phyloP scores from a whole-genome alignment of 2,113 vertebrate genomes.

The Tyrannus savana region DNA sequence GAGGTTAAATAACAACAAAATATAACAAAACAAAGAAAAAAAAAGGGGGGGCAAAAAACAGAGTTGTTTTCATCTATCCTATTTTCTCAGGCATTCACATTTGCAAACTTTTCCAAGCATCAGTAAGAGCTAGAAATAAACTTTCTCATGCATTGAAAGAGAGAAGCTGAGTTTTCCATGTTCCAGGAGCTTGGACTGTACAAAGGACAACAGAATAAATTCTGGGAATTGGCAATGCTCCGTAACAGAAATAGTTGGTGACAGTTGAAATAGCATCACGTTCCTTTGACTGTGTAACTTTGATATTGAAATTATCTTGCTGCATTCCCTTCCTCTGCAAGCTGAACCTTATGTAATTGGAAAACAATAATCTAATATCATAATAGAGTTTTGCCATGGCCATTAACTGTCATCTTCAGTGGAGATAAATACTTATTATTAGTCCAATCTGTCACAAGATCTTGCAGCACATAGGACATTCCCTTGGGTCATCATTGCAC shows the following conservation, averaged over 20 bases:
- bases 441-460: slow-evolving; percentile 2
- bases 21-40: neutral
- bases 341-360: neutral
- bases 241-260: neutral
- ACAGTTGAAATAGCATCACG: neutral
- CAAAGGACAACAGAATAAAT: neutral
- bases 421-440: slow-evolving; percentile 14
- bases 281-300: slow-evolving; percentile 13
- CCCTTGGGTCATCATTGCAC: neutral
- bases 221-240: neutral
- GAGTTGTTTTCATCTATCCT: neutral
- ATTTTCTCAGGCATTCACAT: neutral
- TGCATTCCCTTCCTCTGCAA: neutral
- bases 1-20: neutral
- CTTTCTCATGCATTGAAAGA: neutral
- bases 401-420: neutral
- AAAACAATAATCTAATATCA: slow-evolving; percentile 15
- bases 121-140: neutral
- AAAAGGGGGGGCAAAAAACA: neutral
- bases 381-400: neutral
- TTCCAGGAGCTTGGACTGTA: neutral
- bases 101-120: neutral
- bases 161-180: neutral
- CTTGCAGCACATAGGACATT: neutral
- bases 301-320: slow-evolving; percentile 11